Evolutionary conservation across 2,113 vertebrate genomes (phyloP), one percentile per base, ranked within the genome.

Genomic region (Macrotis lagotis): DNA sequence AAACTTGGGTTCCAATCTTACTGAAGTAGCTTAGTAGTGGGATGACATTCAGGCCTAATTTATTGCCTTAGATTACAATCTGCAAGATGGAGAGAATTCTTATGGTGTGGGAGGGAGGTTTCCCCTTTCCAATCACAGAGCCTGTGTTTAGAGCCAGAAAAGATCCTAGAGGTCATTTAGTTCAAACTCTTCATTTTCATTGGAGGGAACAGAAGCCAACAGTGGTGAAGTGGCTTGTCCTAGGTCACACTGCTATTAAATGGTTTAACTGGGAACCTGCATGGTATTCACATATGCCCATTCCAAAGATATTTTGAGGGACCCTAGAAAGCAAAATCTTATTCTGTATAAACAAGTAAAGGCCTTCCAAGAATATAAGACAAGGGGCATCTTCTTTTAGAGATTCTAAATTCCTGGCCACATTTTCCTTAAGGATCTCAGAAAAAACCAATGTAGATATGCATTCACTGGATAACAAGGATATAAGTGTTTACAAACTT

Each of bases 401-500:
- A 93, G n/a, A 91, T 88, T 31, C 51, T 90, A 91, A 51, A 89
- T 12, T 1, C 16, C 59, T 88, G 50, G 52, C 90, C 94, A 93
- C 52, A 47, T 47, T 94, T 95, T 59, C n/a, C 59, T 92, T 53
- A 74, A 22, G 25, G 52, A 51, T 91, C 50, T 83, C 55, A 55
- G 74, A 10, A 22, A 95, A 93, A 91, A 51, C 49, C 94, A 94
- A n/a, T 50, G 11, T 16, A 89, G 66, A 48, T 91, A 48, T 91
- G 50, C n/a, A 90, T 91, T 90, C 48, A 37, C 55, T 91, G 53
- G 95, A 83, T 59, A 51, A 92, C 7, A 94, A 91, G 49, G 91
- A 59, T 83, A 92, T 25, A 88, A 83, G 66, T 44, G n/a, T 8
- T 83, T 83, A 37, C 66, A 83, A 22, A 83, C 66, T 66, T 9